These are phyloP conservation scores for Indri indri DNA, from an alignment of 2,113 vertebrate species.

Conservation along the genomic window DNA sequence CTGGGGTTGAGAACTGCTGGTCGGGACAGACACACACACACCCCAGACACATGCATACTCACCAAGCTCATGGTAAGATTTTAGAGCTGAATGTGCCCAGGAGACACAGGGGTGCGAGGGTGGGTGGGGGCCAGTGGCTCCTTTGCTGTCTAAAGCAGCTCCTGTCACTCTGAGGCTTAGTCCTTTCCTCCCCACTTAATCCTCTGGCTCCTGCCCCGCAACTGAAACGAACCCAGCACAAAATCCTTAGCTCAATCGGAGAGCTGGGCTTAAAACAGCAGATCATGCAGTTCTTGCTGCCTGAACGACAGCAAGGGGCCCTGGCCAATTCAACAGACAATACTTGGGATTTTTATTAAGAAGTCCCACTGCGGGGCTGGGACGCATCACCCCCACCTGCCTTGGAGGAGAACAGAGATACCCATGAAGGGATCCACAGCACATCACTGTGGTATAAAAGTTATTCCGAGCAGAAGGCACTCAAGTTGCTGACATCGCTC, in stretches of 20 bases:
- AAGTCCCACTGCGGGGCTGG: neutral
- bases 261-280: neutral
- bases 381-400: neutral
- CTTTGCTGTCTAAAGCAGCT: neutral
- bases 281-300: accelerated
- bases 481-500: neutral
- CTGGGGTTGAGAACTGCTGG: neutral
- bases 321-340: accelerated
- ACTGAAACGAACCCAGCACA: too few species aligned
- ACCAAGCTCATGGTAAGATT: neutral
- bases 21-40: neutral
- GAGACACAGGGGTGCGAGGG: accelerated
- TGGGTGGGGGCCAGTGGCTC: accelerated
- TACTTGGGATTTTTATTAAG: too few species aligned
- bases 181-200: neutral
- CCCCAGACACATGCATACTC: accelerated
- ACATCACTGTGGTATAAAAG: too few species aligned
- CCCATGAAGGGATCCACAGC: neutral
- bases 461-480: neutral
- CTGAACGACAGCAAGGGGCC: neutral
- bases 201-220: too few species aligned
- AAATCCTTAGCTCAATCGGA: neutral
- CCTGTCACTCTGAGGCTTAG: neutral
- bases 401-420: neutral
- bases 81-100: neutral